A percentile compares a stretch with the other conserved stretches of the same genome.
Conservation (phyloP, 2,113 vertebrate genomes). For the Corydoras maculifer region DNA sequence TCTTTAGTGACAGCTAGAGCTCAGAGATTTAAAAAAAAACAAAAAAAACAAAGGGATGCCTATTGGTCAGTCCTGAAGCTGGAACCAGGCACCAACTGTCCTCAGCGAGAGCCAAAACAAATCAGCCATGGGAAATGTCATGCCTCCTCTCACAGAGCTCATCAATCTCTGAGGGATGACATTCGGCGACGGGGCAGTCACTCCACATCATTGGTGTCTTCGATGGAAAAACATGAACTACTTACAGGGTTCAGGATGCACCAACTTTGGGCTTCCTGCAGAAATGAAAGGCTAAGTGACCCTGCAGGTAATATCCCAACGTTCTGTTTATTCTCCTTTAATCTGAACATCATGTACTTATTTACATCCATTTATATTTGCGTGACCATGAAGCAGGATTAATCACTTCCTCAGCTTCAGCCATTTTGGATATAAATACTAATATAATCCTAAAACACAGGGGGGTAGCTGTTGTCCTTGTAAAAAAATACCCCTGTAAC, state of each 20-base stretch:
- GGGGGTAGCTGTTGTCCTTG: no score
- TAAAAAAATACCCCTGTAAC: no score
- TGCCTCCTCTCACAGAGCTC: slow-evolving; percentile 12
- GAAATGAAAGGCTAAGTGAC: neutral
- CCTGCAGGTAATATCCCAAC: neutral
- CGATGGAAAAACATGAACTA: neutral
- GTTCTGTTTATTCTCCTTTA: neutral
- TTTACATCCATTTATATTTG: no score
- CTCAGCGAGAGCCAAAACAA: neutral
- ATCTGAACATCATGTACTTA: no score
- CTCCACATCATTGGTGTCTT: slow-evolving; percentile 20
- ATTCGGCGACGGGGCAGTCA: slow-evolving; percentile 28
- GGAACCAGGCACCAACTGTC: slow-evolving; percentile 1
- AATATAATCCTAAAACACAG: no score
- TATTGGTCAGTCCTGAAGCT: neutral
- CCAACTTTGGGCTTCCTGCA: neutral
- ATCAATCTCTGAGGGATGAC: slow-evolving; percentile 17
- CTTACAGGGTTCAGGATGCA: slow-evolving; percentile 4
- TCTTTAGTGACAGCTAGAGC: slow-evolving; percentile 17
- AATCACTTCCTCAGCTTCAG: no score
- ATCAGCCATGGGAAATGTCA: slow-evolving; percentile 15
- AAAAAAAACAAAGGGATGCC: slow-evolving; percentile 4
- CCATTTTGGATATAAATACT: no score
- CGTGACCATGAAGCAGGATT: no score
- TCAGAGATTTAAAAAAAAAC: slow-evolving; percentile 2